Conservation (phyloP, 2,888 invertebrate genomes). For the Alloscopus bannaensis region DNA sequence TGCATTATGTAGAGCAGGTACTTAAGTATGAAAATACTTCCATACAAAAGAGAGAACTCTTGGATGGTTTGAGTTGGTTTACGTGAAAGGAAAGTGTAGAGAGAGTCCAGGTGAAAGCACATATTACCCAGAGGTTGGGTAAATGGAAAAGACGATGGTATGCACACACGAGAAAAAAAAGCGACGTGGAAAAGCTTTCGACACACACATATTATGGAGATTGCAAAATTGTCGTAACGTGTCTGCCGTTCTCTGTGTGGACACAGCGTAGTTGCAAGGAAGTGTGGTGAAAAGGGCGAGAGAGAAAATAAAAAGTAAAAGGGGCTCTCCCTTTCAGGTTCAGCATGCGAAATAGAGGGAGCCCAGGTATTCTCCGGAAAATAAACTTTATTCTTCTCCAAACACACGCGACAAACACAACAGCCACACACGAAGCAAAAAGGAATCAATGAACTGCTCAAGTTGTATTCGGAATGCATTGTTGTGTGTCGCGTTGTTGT, state of each 20-base stretch:
- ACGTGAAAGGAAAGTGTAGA: too few relatives aligned
- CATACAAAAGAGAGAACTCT: too few relatives aligned
- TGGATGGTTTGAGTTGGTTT: too few relatives aligned
- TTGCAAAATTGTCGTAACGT: conserved; percentile 25
- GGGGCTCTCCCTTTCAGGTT: not conserved
- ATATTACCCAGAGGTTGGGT: too few relatives aligned
- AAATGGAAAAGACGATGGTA: not conserved
- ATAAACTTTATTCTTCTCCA: not conserved
- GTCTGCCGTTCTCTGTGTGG: not conserved
- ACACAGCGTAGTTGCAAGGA: not conserved
- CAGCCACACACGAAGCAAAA: not conserved
- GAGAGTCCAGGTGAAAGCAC: too few relatives aligned
- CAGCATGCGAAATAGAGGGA: not conserved
- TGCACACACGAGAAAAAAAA: not conserved
- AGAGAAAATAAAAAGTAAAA: not conserved
- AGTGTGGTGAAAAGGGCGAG: not conserved
- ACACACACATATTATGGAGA: conserved; percentile 25
- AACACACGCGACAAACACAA: conserved; percentile 16
- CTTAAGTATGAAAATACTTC: too few relatives aligned
- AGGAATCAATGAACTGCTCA: conserved; percentile 37
- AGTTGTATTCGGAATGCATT: conserved; percentile 1
- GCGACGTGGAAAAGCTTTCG: conserved; percentile 40
- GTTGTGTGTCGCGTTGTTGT: too few relatives aligned
- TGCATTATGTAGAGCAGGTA: too few relatives aligned
- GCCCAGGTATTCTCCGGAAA: not conserved